Evolutionary conservation across 2,113 vertebrate species (phyloP).

Genomic region (Lanius ludovicianus): DNA sequence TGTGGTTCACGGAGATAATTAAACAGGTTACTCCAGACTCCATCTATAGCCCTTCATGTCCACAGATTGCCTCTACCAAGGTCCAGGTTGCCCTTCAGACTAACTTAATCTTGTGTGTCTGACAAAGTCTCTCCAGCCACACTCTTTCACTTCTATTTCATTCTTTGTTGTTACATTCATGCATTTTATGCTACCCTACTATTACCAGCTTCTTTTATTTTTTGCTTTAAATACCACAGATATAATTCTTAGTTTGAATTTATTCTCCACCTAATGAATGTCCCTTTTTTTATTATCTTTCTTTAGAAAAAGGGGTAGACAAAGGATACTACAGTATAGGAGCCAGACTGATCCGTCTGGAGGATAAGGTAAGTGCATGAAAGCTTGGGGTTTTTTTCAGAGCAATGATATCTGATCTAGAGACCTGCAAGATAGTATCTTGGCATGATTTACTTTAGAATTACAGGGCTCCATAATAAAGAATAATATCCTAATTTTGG

Average conservation of each 20-base stretch:
- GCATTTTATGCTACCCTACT: neutral
- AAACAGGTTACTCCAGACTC: neutral
- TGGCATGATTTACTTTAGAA: slow-evolving; percentile 49
- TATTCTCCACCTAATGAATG: neutral
- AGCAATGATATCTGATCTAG: slow-evolving; percentile 41
- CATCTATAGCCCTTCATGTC: neutral
- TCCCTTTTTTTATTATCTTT: slow-evolving; percentile 19
- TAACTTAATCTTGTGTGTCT: neutral
- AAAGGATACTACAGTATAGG: slow-evolving; percentile 86
- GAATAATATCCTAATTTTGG: slow-evolving; percentile 48
- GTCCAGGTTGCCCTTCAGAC: neutral
- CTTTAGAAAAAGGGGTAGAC: slow-evolving; percentile 85
- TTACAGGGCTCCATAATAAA: slow-evolving; percentile 35
- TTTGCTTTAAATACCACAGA: neutral
- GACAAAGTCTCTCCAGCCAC: neutral
- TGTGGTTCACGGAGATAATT: neutral
- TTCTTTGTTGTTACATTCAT: neutral
- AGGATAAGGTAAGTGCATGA: slow-evolving; percentile 84
- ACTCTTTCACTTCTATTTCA: neutral
- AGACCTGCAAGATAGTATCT: slow-evolving; percentile 23
- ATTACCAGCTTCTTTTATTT: neutral
- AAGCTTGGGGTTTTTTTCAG: neutral
- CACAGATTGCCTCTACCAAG: neutral
- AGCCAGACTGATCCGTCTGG: slow-evolving; percentile 87
- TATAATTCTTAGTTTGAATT: neutral